Base-by-base conservation (phyloP, 2,888 invertebrate species). In the Rosalia funebris region DNA sequence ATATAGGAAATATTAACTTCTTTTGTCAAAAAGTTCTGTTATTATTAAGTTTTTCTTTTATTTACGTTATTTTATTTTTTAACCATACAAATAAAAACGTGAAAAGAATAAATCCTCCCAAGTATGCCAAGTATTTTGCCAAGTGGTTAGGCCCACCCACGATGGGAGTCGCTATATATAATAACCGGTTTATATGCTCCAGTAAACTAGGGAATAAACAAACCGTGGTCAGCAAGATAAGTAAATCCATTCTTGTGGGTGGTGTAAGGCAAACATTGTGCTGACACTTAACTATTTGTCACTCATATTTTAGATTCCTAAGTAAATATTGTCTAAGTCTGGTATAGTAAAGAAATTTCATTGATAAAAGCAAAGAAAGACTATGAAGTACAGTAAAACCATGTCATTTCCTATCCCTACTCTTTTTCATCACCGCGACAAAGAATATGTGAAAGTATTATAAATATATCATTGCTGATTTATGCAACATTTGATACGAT, bases 121-220 rank as follows among this genome's bases (percentile, higher is more conserved):
- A 70, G 56, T 61, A 65, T 66, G 53, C 52, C 54, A 48, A 57
- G 57, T 46, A 63, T 65, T 63, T 61, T 37, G 62, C 58, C 57
- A 66, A 67, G 65, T 67, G 66, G 64, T 58, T 59, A 55, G 36
- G 67, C 62, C 71, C 71, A 69, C 71, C 71, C 71, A 69, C 37
- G 48, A 55, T 19, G 69, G 63, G 68, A 65, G 65, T 63, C 57
- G 34, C n/a, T n/a, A 50, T 37, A 55, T 34, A 65, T 61, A 66
- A 66, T 64, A 46, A 47, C 32, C 47, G 62, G 61, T 60, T 64
- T 64, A 64, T 66, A 55, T 54, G 63, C 62, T 60, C 63, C 50
- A 66, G 55, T 64, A 62, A 66, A 55, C 66, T 25, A 14, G 37
- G 62, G 60, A 54, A 56, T 59, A 64, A 64, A 66, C 60, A 64